phyloP scores from a whole-genome alignment of 2,888 invertebrate genomes.

The Cerceris ruficornis region DNA sequence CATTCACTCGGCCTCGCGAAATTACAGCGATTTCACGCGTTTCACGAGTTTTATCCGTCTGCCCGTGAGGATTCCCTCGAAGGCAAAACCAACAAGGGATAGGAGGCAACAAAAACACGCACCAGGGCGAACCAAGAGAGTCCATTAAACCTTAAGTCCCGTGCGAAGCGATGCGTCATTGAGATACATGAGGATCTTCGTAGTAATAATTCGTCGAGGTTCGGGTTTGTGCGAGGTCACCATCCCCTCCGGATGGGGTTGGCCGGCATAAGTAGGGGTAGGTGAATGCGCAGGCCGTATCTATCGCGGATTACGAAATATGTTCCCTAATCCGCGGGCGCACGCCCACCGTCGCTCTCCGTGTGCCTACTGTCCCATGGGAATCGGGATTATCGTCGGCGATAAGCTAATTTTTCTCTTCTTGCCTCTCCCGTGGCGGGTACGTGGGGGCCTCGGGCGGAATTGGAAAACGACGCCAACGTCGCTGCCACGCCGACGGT shows the following conservation, averaged over 20 bases:
- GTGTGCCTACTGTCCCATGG: conserved; percentile 56
- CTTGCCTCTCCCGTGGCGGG: conserved; percentile 7
- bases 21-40: conserved; percentile 53
- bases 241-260: conserved; percentile 70
- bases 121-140: conserved; percentile 54
- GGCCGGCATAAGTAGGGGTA: conserved; percentile 59
- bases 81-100: not conserved
- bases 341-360: conserved; percentile 72
- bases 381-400: conserved; percentile 71
- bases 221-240: conserved; percentile 35
- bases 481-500: conserved; percentile 24
- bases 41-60: conserved; percentile 35
- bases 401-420: conserved; percentile 77
- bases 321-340: conserved; percentile 76
- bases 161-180: conserved; percentile 80
- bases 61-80: conserved; percentile 5
- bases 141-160: conserved; percentile 81
- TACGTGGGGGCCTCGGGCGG: conserved; percentile 36
- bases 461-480: conserved; percentile 60
- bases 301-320: conserved; percentile 79
- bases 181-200: conserved; percentile 77
- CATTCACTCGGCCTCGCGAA: conserved; percentile 25
- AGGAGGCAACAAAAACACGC: conserved; percentile 32
- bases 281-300: conserved; percentile 62
- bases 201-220: conserved; percentile 75